Evolutionary conservation across 2,797 vertebrate genomes (phyloP).

Genomic region (Nasua narica): DNA sequence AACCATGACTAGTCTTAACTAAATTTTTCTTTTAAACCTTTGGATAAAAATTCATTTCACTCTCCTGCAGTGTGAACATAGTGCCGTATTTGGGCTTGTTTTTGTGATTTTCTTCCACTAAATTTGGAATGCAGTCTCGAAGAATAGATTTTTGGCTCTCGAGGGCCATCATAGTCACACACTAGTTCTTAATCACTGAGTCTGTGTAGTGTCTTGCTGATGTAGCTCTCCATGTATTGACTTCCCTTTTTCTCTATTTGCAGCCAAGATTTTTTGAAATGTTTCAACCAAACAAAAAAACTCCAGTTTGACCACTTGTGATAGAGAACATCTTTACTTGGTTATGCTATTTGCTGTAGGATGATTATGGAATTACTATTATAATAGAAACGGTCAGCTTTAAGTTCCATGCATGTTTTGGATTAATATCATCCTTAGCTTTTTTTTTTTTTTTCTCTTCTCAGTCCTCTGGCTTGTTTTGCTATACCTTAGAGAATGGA

Average conservation of each 20-base stretch:
- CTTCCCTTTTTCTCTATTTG: not conserved
- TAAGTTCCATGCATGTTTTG: not conserved
- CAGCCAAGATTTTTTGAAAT: not conserved
- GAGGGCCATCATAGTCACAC: not conserved
- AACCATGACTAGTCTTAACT: not conserved
- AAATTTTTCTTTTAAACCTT: slow-evolving; percentile 26
- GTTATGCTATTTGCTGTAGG: not conserved
- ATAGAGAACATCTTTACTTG: not conserved
- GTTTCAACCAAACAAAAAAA: not conserved
- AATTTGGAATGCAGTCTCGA: not conserved
- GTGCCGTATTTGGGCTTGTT: slow-evolving; percentile 25
- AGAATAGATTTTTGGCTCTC: not conserved
- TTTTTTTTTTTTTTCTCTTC: not conserved
- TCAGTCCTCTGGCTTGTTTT: not conserved
- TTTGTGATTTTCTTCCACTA: slow-evolving; percentile 39
- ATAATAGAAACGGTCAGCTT: not conserved
- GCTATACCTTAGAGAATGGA: not conserved
- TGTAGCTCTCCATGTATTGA: not conserved
- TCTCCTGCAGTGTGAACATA: not conserved
- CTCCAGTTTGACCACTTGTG: not conserved
- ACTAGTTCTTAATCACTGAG: not conserved
- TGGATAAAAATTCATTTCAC: not conserved
- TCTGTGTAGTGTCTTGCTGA: not conserved
- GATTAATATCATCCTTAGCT: not conserved
- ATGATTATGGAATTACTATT: not conserved